Evolutionary conservation across 1,140 invertebrate genomes (phyloP), one percentile per base, ranked within the genome.

Genomic region (Penaeus indicus): DNA sequence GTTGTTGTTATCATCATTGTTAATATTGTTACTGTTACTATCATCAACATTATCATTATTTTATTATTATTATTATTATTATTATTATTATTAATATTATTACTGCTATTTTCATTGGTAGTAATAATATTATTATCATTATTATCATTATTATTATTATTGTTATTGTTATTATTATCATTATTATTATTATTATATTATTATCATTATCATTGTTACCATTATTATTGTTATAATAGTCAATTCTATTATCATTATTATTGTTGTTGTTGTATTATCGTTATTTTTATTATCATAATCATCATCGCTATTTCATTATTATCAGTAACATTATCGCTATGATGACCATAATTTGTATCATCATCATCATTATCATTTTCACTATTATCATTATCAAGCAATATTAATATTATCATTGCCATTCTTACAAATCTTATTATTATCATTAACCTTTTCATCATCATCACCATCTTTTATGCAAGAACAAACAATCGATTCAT

Each of bases 41-140:
- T 80, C 21, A 72, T 22, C 25, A 62, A 62, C 13, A 72, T 0
- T 21, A 11, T 22, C 16, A 72, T 22, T n/a, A 25, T 13, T 18
- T 72, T 19, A 13, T 63, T n/a, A 1, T 0, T 61, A n/a, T 60
- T 61, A 54, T 54, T 1, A 54, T 54, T 1, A 54, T 54, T 8
- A 25, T 72, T 13, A 72, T 72, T 11, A 25, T 63, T 75, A 61
- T 75, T 60, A 75, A 62, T 85, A 77, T 61, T n/a, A 27, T 38
- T 54, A 62, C 62, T 61, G 60, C 77, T 60, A 77, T 62, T 64
- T 42, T 82, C 25, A 82, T 64, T 8, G 64, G 64, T 82, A 27
- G 8, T 64, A 63, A 0, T 78, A 1, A 38, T 7, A 38, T 79
- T 16, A 13, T 38, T 38, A 22, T 80, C 21, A 72, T 22, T 13